Conservation (phyloP, 2,888 invertebrate genomes). For the Caenorhabditis virilis region DNA sequence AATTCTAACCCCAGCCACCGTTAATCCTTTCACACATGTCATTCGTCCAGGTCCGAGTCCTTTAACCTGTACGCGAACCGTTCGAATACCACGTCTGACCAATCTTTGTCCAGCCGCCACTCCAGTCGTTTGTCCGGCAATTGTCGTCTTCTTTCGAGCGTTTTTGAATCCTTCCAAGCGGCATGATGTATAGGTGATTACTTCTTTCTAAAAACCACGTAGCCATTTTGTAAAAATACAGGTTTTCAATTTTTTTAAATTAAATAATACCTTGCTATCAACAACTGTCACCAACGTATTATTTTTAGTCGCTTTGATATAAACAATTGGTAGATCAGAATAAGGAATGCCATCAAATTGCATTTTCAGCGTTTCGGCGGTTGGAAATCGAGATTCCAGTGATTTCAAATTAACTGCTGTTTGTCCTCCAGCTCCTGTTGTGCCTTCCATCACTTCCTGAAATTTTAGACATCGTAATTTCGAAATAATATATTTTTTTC, state of each 20-base stretch:
- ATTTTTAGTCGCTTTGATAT: conserved; percentile 83
- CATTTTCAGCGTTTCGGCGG: conserved; percentile 59
- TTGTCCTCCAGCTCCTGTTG: conserved; percentile 48
- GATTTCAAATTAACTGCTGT: conserved; percentile 53
- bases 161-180: conserved; percentile 94
- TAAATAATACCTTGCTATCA: conserved; percentile 74
- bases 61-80: conserved; percentile 67
- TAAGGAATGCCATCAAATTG: conserved; percentile 60
- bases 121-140: conserved; percentile 90
- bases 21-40: conserved; percentile 89
- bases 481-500: not conserved
- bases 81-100: conserved; percentile 67
- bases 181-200: conserved; percentile 64
- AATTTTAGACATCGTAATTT: conserved; percentile 12
- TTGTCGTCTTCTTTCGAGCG: conserved; percentile 90
- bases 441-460: conserved; percentile 54
- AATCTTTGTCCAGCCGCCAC: conserved; percentile 76
- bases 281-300: conserved; percentile 84
- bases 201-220: conserved; percentile 50
- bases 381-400: conserved; percentile 59
- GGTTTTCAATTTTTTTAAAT: too few relatives aligned
- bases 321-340: conserved; percentile 79
- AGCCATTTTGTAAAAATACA: too few relatives aligned
- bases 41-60: conserved; percentile 71
- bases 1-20: conserved; percentile 87